A percentile compares a stretch with the other conserved stretches of the same genome.
These are phyloP conservation scores for Corvus hawaiiensis DNA, from an alignment of 2,113 vertebrate genomes.

Conservation along the genomic window DNA sequence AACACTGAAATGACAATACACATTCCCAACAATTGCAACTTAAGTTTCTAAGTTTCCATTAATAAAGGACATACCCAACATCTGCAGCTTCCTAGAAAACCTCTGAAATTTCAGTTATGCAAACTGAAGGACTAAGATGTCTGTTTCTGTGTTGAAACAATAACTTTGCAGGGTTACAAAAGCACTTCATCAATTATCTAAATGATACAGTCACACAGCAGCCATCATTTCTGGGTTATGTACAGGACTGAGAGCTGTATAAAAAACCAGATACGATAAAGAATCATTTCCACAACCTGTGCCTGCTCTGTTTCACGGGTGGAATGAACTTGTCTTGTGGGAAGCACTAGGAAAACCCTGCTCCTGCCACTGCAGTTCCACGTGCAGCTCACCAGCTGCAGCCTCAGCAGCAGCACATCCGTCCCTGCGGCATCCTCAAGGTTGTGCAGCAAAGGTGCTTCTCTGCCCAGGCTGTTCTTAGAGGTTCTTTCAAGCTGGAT, in stretches of 20 bases:
- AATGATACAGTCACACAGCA: neutral
- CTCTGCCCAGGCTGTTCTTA: neutral
- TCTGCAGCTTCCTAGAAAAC: neutral
- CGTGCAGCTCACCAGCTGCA: neutral
- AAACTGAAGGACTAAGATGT: neutral
- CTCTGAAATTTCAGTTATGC: neutral
- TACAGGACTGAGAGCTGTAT: neutral
- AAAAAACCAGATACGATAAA: neutral
- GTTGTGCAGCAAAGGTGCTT: neutral
- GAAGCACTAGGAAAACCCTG: neutral
- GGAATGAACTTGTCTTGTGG: neutral
- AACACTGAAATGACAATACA: neutral
- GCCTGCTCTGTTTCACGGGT: neutral
- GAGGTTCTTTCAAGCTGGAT: conserved; percentile 8
- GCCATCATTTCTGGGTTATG: neutral
- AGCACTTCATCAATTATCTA: neutral
- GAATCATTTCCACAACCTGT: neutral
- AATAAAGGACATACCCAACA: neutral
- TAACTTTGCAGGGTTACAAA: neutral
- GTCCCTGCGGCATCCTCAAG: neutral
- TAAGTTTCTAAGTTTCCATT: neutral
- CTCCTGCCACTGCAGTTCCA: neutral
- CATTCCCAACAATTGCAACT: neutral
- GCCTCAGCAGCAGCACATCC: neutral
- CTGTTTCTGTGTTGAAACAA: neutral